phyloP scores from a whole-genome alignment of 2,113 vertebrate genomes.

The Cynopterus brachyotis region DNA sequence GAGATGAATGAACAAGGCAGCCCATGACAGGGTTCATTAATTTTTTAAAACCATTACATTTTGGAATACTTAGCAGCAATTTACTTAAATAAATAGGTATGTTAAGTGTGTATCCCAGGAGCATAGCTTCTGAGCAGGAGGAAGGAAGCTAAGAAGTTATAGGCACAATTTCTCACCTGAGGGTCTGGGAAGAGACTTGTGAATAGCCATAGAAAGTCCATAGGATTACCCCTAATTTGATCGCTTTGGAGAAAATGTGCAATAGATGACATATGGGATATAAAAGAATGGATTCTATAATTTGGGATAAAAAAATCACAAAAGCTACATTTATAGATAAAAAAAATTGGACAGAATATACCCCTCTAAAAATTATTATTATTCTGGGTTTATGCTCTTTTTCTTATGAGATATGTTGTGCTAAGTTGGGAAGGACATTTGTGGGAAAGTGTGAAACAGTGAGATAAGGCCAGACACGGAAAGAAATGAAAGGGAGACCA shows the following conservation, averaged over 20 bases:
- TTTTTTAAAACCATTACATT: neutral
- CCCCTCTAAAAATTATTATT: neutral
- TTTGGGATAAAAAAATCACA: neutral
- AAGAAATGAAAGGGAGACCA: neutral
- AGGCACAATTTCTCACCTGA: neutral
- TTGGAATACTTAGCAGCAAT: neutral
- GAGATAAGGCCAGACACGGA: neutral
- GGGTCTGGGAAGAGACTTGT: neutral
- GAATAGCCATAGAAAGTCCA: neutral
- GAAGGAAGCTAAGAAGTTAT: neutral
- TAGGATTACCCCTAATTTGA: neutral
- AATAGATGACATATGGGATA: neutral
- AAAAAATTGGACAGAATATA: neutral
- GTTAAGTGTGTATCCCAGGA: neutral
- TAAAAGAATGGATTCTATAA: neutral
- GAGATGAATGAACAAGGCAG: neutral
- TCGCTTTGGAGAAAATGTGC: neutral
- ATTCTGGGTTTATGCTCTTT: neutral
- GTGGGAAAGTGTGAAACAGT: neutral
- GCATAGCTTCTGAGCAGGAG: neutral
- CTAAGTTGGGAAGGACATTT: neutral
- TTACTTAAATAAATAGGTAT: neutral
- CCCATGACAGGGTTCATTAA: neutral
- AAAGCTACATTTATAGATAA: neutral
- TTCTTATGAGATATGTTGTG: neutral